Base-by-base conservation (phyloP, 2,797 vertebrate species). In the Cyprinella venusta region DNA sequence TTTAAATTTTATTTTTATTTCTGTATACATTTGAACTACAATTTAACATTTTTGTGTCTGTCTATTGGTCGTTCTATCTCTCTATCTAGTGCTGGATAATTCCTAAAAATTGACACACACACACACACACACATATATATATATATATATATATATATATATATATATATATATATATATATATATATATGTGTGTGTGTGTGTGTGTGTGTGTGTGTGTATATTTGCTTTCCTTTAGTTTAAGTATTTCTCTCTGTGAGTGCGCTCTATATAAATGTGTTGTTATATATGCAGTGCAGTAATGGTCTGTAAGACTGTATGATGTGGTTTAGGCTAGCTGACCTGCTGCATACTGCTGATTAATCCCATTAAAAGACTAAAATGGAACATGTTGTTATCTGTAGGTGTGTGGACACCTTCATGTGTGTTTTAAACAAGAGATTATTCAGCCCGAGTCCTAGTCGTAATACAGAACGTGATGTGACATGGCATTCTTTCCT, bases 281-380 rank as follows among this genome's bases (percentile, higher is more conserved):
- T 76, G 54, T 76, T 18, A 52, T 52, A 19, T 64, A 68, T 24
- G n/a, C 12, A 36, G 21, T 76, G 30, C 56, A 38, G 54, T 81
- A 45, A 38, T 45, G 54, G 52, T 80, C 67, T 70, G 15, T 21
- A 19, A 48, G 45, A 64, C 65, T 70, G 21, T 21, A 19, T 63
- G 45, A 52, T 75, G 45, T 75, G 52, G 71, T 82, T 54, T 67
- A 30, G 80, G 30, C 40, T 63, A 42, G 21, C 61, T 82, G 80
- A 76, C 71, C 70, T 82, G 30, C 33, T 77, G 13, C 19, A 63
- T 26, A 65, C 30, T 0, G 8, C 42, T 74, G 70, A 64, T 24
- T 81, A 65, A 82, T 82, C 80, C 61, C 70, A 82, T 82, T 82
- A 75, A 52, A 67, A 54, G 69, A 75, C 70, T 74, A 71, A 72